Conservation (phyloP, 2,888 invertebrate species). For the Globia sparganii region DNA sequence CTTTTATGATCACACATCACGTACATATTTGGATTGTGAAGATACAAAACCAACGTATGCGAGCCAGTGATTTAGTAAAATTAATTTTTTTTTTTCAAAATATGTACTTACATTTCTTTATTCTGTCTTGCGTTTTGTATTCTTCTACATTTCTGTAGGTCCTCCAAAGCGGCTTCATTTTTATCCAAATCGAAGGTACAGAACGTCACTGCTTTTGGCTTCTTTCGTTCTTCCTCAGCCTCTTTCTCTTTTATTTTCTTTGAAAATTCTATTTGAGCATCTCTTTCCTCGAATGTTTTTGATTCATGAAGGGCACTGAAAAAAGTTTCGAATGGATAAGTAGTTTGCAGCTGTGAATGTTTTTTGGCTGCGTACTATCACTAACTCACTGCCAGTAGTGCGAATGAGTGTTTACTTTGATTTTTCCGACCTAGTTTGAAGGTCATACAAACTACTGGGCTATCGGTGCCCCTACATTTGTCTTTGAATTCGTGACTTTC, state of each 20-base stretch:
- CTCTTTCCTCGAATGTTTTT: constrained; percentile 77
- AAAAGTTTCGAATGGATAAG: neutral
- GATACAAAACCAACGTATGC: too few relatives aligned
- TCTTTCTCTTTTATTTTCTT: constrained; percentile 69
- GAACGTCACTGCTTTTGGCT: constrained; percentile 51
- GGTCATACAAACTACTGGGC: neutral
- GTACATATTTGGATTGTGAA: too few relatives aligned
- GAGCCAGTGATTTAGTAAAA: neutral
- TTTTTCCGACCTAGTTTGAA: too few relatives aligned
- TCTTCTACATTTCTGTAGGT: constrained; percentile 55
- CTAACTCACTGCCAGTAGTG: neutral
- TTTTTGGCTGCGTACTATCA: neutral
- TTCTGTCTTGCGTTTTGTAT: constrained; percentile 71
- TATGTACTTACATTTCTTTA: constrained; percentile 76
- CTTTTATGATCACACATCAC: neutral
- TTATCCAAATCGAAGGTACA: constrained; percentile 67
- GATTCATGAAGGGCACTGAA: constrained; percentile 78
- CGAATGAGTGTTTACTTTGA: neutral
- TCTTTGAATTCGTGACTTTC: neutral
- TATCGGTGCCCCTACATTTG: neutral
- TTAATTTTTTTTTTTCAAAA: neutral
- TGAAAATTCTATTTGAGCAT: constrained; percentile 75
- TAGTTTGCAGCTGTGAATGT: neutral
- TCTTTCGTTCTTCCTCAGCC: constrained; percentile 55
- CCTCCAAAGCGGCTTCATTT: constrained; percentile 46